Percentiles rank a stretch among this genome's conserved stretches.
These are phyloP conservation scores for Chamaea fasciata DNA, from an alignment of 2,113 vertebrate species.

Conservation along the genomic window DNA sequence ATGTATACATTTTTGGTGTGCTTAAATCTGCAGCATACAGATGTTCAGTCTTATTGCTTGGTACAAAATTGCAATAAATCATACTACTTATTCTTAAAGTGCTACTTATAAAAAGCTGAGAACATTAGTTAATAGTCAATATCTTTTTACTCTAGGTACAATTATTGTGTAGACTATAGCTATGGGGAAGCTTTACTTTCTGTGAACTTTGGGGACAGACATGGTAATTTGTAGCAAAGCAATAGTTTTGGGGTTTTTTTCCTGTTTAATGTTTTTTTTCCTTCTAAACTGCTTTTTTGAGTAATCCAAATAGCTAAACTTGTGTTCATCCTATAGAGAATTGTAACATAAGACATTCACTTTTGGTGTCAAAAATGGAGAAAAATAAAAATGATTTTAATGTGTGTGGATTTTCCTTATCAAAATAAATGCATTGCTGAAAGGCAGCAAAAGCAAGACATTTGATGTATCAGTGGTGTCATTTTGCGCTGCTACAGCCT, in stretches of 20 bases:
- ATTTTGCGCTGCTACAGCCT: constrained; percentile 48
- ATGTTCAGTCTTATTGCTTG: constrained; percentile 55
- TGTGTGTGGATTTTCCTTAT: constrained; percentile 57
- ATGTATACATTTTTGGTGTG: constrained; percentile 62
- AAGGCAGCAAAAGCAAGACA: constrained; percentile 11
- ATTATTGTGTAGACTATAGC: constrained; percentile 25
- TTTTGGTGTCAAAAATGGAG: constrained; percentile 58
- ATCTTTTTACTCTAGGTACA: constrained; percentile 45
- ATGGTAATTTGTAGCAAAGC: constrained; percentile 39
- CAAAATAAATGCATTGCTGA: constrained; percentile 50
- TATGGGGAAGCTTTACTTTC: constrained; percentile 49
- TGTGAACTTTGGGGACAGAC: constrained; percentile 25
- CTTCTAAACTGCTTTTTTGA: constrained; percentile 39
- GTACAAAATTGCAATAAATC: constrained; percentile 64
- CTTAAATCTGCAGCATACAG: constrained; percentile 53
- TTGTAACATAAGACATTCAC: constrained; percentile 58
- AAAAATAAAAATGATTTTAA: constrained; percentile 60
- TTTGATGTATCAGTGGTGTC: constrained; percentile 16
- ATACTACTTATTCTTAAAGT: constrained; percentile 60
- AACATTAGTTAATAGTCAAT: constrained; percentile 31
- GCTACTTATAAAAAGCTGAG: constrained; percentile 54
- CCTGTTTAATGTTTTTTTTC: constrained; percentile 20
- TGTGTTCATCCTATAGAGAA: constrained; percentile 63
- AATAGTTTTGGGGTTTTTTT: neutral
- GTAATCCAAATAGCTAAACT: constrained; percentile 34